Base-by-base conservation (phyloP, 2,113 vertebrate species). In the Mesoclemmys tuberculata region DNA sequence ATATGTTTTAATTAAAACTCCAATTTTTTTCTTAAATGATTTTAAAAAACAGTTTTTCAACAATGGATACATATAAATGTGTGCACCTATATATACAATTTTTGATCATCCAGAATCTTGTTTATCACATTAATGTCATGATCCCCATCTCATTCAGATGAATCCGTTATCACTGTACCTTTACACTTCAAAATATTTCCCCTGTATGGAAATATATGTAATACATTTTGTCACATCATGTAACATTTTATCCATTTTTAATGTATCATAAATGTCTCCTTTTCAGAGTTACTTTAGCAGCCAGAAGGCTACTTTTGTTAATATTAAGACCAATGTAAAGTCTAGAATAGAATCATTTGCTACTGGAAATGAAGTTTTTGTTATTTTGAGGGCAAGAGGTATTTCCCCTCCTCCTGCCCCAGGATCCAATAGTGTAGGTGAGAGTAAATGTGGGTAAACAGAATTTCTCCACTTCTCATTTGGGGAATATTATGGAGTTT, bases 201-300 rank as follows among this genome's bases (percentile, higher is more conserved):
- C 8, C 0, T 29, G 0, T 1, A 71, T 85, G 80, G 26, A n/a
- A n/a, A n/a, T n/a, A n/a, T 0, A 1, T n/a, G 0, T 61, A 61
- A 16, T 29, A 3, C 26, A 21, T 0, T 6, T 5, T 0, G 2
- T 54, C 80, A 56, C 1, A 2, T 38, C 26, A 29, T 5, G 83
- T 80, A 87, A 85, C 93, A 29, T 27, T 46, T 46, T 46, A 46
- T 46, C 46, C 46, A 46, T 46, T 61, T 31, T 61, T 35, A 84
- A 78, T 1, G 0, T 21, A 2, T 92, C 41, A 22, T 0, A 27
- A 35, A 11, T 38, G 16, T 48, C 38, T 41, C 71, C 41, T 48
- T 48, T 21, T 6, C 68, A 48, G 84, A 84, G 10, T 82, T 44
- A 5, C 95, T 90, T 96, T 24, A 92, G 87, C 24, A 81, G 81